Evolutionary conservation across 1,140 invertebrate species (phyloP), one percentile per base, ranked within the genome.

Genomic region (Hyphantria cunea): DNA sequence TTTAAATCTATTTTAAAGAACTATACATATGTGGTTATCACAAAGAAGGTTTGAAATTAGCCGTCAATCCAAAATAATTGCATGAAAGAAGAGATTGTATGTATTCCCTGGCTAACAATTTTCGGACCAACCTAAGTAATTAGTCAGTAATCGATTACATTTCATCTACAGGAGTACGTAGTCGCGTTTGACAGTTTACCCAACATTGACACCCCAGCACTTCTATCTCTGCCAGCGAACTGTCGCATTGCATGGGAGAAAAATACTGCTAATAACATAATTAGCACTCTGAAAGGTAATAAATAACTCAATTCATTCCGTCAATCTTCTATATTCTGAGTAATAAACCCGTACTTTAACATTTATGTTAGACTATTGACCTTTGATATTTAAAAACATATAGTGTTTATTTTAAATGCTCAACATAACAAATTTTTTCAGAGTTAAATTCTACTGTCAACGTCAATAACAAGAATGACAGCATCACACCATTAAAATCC

Each of bases 231-330:
- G 48, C 82, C 87, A 0, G 76, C 71, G 7, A 90, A 90, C 66
- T 88, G 84, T 42, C 73, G 85, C 37, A 55, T 77, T 0, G 82
- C 84, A 0, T 86, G 85, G 82, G 85, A 88, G 53, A 74, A 70
- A n/a, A 82, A 76, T 39, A 72, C 84, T 0, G 82, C 82, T 6
- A 70, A 71, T 7, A 65, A 78, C 5, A 82, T 90, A 8, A 50
- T 82, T 0, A 58, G 37, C 0, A 82, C 78, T 0, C 63, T 90
- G 0, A 76, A 78, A 80, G 84, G 87, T 89, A 69, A 12, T 9
- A 45, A 9, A 17, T 39, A n/a, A 39, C 8, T 39, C 7, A 39
- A 39, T 39, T 39, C 7, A 3, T 39, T 39, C 2, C 10, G 7
- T 39, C 7, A 39, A 3, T n/a, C 37, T 10, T 39, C 7, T 39